phyloP scores from a whole-genome alignment of 2,888 invertebrate genomes.

The Lochmaea crataegi region DNA sequence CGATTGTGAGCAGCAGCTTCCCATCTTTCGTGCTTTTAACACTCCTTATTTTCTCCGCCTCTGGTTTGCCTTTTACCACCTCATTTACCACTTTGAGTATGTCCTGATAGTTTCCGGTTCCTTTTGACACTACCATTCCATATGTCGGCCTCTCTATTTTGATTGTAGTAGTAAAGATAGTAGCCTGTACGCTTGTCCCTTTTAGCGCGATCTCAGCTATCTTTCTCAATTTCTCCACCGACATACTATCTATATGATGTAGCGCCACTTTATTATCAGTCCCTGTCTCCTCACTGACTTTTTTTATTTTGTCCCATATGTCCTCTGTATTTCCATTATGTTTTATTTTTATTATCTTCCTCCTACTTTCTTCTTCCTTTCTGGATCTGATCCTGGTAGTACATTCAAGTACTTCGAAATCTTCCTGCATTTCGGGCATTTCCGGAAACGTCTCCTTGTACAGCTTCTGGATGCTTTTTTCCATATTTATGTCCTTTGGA shows the following conservation, averaged over 20 bases:
- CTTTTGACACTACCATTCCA: background rate
- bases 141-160: background rate
- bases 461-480: constrained; percentile 21
- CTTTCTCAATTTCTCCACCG: constrained; percentile 10
- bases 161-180: background rate
- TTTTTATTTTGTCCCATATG: constrained; percentile 18
- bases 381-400: constrained; percentile 15
- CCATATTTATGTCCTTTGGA: constrained; percentile 16
- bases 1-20: constrained; percentile 2
- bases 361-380: background rate
- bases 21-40: constrained; percentile 13
- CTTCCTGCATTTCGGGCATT: background rate
- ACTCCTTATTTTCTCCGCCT: background rate
- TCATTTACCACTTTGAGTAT: background rate
- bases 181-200: background rate
- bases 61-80: background rate
- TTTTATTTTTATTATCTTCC: constrained; percentile 20
- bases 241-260: constrained; percentile 14
- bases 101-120: background rate
- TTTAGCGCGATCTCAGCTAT: background rate
- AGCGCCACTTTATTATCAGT: constrained; percentile 5
- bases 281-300: constrained; percentile 12
- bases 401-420: constrained; percentile 24
- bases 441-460: constrained; percentile 21
- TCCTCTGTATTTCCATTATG: background rate